Evolutionary conservation across 2,888 invertebrate species (phyloP), one percentile per base, ranked within the genome.

Genomic region (Sphecodes monilicornis): DNA sequence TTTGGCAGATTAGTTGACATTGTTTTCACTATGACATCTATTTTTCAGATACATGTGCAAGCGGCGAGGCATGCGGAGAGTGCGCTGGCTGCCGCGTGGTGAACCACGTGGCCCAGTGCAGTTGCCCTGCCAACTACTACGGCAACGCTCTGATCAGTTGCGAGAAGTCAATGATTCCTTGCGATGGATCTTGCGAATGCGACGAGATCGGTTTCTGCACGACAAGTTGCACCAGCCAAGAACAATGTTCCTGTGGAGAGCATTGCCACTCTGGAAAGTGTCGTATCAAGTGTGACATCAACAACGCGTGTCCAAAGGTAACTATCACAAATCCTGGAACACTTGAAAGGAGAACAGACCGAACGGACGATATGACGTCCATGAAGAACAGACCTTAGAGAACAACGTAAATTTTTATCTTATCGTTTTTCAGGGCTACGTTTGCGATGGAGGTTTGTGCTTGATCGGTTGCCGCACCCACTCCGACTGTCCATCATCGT

Each of bases 31-130:
- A 22, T 22, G 22, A n/a, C 29, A 60, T 60, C 8, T 16, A n/a
- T 6, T 22, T 16, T 78, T 36, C 92, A 97, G 97, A 97, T 96
- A 98, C 98, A 13, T 98, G 98, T 92, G 96, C 96, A 89, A 96
- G 96, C 78, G 96, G 96, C 18, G 96, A 96, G 76, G 96, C 97
- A 76, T 98, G 98, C 93, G 98, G 98, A 71, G 96, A 97, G 71
- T 98, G 98, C 93, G 98, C 98, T 29, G 96, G 97, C 76, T 98
- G 98, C 92, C 96, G 96, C 91, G 98, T 98, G 4, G 96, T 97
- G 78, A 98, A 98, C 93, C 98, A 98, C 93, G 97, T 97, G 43
- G 97, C 97, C 0, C 98, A 98, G 92, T 98, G 98, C 93, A 97
- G 97, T 92, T 98, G 98, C 91, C 97, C 98, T 3, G 95, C 96